A percentile compares a stretch with the other conserved stretches of the same genome.
Evolutionary conservation across 2,797 vertebrate genomes (phyloP).

Genomic region (Chiroxiphia lanceolata): DNA sequence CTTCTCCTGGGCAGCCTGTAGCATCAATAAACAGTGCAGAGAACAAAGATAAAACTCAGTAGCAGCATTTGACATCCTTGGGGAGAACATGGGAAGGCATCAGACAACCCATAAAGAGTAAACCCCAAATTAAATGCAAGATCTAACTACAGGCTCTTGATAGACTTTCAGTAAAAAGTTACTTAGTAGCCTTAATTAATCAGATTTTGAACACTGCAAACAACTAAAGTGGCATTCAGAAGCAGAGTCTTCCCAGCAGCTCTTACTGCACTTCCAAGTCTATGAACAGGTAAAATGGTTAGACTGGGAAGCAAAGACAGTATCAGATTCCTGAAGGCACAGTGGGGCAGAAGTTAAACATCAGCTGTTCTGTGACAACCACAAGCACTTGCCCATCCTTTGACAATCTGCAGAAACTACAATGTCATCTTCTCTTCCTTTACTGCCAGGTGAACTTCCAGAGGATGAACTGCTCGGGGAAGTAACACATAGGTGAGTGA

Average conservation of each 20-base stretch:
- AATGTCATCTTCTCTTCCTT: not conserved
- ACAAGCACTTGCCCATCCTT: not conserved
- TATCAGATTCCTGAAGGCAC: not conserved
- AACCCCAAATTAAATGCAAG: not conserved
- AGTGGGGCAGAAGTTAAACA: not conserved
- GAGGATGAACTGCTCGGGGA: not conserved
- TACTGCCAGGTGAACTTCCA: not conserved
- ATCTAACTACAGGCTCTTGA: not conserved
- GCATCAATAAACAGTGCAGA: not conserved
- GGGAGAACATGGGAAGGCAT: not conserved
- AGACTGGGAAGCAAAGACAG: not conserved
- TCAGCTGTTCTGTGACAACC: not conserved
- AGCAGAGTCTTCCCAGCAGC: not conserved
- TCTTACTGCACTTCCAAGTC: not conserved
- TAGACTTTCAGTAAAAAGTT: not conserved
- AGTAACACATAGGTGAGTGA: not conserved
- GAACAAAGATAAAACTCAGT: not conserved
- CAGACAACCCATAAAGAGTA: not conserved
- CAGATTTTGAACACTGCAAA: not conserved
- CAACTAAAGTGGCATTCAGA: not conserved
- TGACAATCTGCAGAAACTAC: not conserved
- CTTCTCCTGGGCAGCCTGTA: not conserved
- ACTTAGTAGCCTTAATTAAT: not conserved
- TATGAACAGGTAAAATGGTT: not conserved
- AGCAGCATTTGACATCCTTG: not conserved